Conservation (phyloP, 2,113 vertebrate genomes). For the Maccullochella peelii region DNA sequence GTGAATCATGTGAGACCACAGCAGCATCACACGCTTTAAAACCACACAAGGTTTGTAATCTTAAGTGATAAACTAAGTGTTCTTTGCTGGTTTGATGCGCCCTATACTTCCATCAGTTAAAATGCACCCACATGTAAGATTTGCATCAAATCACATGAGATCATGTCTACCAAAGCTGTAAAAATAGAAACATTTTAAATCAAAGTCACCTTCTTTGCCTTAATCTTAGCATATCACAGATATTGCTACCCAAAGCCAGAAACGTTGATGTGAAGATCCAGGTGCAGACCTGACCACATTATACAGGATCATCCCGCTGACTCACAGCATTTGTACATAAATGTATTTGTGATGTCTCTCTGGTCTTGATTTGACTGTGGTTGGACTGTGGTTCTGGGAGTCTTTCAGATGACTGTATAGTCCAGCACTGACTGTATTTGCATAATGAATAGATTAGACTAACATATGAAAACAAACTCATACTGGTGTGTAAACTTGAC, state of each 20-base stretch:
- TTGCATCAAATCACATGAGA: slow-evolving; percentile 19
- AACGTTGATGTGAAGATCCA: slow-evolving; percentile 1
- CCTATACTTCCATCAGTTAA: slow-evolving; percentile 5
- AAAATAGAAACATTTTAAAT: not conserved
- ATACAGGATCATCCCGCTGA: not conserved
- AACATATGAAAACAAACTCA: not conserved
- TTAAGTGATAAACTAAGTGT: slow-evolving; percentile 1
- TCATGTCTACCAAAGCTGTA: not conserved
- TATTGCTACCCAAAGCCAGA: not conserved
- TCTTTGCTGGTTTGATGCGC: not conserved
- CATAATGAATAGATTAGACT: not conserved
- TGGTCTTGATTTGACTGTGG: slow-evolving; percentile 11
- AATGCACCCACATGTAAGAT: slow-evolving; percentile 10
- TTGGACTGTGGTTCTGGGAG: not conserved
- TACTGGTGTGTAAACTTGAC: not conserved
- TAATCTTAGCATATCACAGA: not conserved
- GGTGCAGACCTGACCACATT: not conserved
- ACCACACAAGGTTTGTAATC: slow-evolving; percentile 11
- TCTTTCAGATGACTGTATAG: not conserved
- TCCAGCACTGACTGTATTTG: not conserved
- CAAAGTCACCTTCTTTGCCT: slow-evolving; percentile 5
- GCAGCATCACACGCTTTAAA: slow-evolving; percentile 7
- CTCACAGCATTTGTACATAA: not conserved
- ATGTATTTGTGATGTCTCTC: not conserved
- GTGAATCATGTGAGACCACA: not conserved